A percentile compares a stretch with the other conserved stretches of the same genome.
These are phyloP conservation scores for Desmodus rotundus DNA, from an alignment of 2,113 vertebrate genomes.

Conservation along the genomic window DNA sequence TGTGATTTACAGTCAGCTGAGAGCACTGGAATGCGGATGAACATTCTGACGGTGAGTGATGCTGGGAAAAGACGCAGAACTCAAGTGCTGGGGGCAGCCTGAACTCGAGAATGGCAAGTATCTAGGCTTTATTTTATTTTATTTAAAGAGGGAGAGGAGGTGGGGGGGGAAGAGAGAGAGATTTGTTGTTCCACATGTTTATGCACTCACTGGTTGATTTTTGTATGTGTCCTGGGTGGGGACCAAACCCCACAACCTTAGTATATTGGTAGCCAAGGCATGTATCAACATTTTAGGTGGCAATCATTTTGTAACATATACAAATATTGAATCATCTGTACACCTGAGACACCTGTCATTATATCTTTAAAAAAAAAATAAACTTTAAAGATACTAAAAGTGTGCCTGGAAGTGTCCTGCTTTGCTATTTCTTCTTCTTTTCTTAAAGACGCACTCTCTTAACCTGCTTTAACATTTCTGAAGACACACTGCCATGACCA, in stretches of 20 bases:
- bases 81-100: not conserved
- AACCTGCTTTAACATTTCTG: not conserved
- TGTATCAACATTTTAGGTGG: not conserved
- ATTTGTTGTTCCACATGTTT: too few species aligned
- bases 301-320: not conserved
- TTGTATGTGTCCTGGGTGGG: too few species aligned
- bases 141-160: too few species aligned
- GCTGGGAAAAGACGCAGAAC: not conserved
- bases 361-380: too few species aligned
- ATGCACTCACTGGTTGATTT: too few species aligned
- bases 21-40: not conserved
- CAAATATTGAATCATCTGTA: not conserved
- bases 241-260: too few species aligned
- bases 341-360: too few species aligned
- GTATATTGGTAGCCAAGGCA: too few species aligned
- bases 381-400: not conserved
- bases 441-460: not conserved
- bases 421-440: not conserved
- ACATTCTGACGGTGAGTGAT: not conserved
- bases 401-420: not conserved
- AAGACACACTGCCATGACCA: not conserved
- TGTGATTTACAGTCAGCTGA: not conserved
- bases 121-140: not conserved
- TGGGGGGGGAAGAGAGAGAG: too few species aligned
- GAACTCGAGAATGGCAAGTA: not conserved